Base-by-base conservation (phyloP, 2,113 vertebrate genomes). In the Colaptes auratus region DNA sequence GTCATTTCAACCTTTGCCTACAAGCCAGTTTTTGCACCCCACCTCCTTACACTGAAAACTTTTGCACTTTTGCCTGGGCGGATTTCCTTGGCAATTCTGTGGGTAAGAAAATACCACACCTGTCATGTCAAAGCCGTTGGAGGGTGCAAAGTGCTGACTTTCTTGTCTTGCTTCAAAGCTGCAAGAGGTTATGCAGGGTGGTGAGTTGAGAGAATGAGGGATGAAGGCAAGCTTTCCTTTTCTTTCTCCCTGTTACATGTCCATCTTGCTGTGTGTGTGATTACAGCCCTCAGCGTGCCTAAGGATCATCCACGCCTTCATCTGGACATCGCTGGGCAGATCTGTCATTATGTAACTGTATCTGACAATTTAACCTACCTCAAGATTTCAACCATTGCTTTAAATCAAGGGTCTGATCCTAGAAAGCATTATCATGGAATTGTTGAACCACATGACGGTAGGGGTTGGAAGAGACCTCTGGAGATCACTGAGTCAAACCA, bases 1-100 rank as follows among this genome's bases (percentile, higher is more conserved):
- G 95, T 96, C 83, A 89, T 94, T 97, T 97, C 96, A 96, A 97
- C 83, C 82, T 94, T 97, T 96, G 88, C 90, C 95, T 97, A 93
- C 65, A 87, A 95, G 79, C 93, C 92, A 94, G 72, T 95, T 97
- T 96, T 82, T 97, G 90, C 82, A 89, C 69, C 78, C 85, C 95
- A 93, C 82, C 93, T 91, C 92, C 85, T 92, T 88, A 70, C 63
- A 56, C 90, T 84, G 92, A 92, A 96, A 97, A 96, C 82, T 95
- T 82, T 92, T 95, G 85, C 91, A 93, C 92, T 95, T 96, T 95
- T 94, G 86, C 88, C 94, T 90, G 74, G 83, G 86, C n/a, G 78
- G 86, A 96, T 96, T 94, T 97, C 89, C 91, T 95, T 95, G 93
- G 91, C 86, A 96, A 91, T 95, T 83, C 89, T 84, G 71, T 66